A percentile compares a stretch with the other conserved stretches of the same genome.
Evolutionary conservation across 2,888 invertebrate species (phyloP).

Genomic region (Coleophora flavipennella): DNA sequence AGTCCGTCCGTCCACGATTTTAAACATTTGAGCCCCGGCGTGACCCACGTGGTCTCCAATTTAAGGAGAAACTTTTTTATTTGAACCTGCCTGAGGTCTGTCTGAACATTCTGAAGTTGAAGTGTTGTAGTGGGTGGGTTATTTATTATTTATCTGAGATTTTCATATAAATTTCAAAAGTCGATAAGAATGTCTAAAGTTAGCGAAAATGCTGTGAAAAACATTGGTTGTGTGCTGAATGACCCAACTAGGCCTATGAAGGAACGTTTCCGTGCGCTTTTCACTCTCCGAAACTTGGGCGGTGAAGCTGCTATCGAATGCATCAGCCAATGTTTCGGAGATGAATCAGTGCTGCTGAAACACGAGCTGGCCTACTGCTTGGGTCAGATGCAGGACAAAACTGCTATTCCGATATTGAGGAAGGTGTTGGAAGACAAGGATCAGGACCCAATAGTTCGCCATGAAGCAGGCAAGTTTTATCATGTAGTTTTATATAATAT

Average conservation of each 20-base stretch:
- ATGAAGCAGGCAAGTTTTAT: slow-evolving; percentile 86
- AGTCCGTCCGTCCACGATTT: no score
- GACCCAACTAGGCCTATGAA: slow-evolving; percentile 83
- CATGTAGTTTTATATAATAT: no score
- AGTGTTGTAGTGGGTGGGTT: no score
- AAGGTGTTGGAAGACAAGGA: slow-evolving; percentile 81
- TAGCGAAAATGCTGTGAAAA: slow-evolving; percentile 38
- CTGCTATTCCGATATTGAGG: slow-evolving; percentile 83
- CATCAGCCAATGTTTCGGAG: slow-evolving; percentile 85
- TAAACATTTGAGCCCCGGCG: no score
- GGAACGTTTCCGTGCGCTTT: slow-evolving; percentile 94
- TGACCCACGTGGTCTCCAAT: no score
- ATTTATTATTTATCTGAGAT: neutral
- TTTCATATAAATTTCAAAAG: neutral
- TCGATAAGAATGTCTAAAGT: slow-evolving; percentile 37
- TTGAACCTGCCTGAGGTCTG: no score
- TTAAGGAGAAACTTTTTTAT: no score
- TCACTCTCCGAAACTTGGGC: slow-evolving; percentile 92
- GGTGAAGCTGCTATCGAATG: slow-evolving; percentile 84
- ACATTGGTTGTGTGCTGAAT: slow-evolving; percentile 82
- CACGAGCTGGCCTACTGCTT: slow-evolving; percentile 98
- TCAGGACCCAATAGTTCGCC: slow-evolving; percentile 97
- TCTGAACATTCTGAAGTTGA: no score
- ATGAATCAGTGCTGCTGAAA: slow-evolving; percentile 91
- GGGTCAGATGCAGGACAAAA: slow-evolving; percentile 95